Base-by-base conservation (phyloP, 2,797 vertebrate genomes). In the Acrossocheilus wenchowensis region DNA sequence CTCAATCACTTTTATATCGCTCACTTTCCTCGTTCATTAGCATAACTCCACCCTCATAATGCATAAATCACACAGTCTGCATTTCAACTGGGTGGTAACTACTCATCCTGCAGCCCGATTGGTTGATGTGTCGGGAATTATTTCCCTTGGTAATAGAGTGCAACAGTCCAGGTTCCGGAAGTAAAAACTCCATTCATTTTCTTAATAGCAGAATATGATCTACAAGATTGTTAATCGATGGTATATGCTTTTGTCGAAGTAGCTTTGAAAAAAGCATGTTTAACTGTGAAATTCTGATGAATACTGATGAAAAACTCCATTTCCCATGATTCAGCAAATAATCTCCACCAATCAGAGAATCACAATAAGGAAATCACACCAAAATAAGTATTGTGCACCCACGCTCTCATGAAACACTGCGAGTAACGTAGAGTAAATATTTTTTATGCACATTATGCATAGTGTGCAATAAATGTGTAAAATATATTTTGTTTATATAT, bases 21-120 rank as follows among this genome's bases (percentile, higher is more conserved):
- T 85, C 75, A 77, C 79, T 90, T 54, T 85, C 82, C 86, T 81
- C 75, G 64, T 86, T 90, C 90, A 89, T 90, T 89, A 87, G 89
- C 88, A 87, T 89, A 90, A 87, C 81, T 73, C 81, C 90, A 85
- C 71, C 82, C 82, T 87, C 87, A 90, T 90, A 50, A 73, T 8
- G 30, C 87, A 87, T 82, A 66, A 48, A 82, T 83, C 86, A 86
- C 64, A 77, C 83, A 81, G 72, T 64, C 21, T 84, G 71, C 86
- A 90, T 87, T 90, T 78, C 75, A 87, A 30, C 60, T 15, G 73
- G 86, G 81, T 79, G 57, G 64, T 26, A 39, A 26, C 78, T 69
- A 26, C 41, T 75, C 86, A 83, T 79, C 26, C 72, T 83, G 48
- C 74, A 60, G 52, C 69, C 68, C 60, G 73, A 69, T 82, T 81